These are phyloP conservation scores for Eupristina koningsbergeri DNA, from an alignment of 1,140 invertebrate genomes.

Conservation along the genomic window DNA sequence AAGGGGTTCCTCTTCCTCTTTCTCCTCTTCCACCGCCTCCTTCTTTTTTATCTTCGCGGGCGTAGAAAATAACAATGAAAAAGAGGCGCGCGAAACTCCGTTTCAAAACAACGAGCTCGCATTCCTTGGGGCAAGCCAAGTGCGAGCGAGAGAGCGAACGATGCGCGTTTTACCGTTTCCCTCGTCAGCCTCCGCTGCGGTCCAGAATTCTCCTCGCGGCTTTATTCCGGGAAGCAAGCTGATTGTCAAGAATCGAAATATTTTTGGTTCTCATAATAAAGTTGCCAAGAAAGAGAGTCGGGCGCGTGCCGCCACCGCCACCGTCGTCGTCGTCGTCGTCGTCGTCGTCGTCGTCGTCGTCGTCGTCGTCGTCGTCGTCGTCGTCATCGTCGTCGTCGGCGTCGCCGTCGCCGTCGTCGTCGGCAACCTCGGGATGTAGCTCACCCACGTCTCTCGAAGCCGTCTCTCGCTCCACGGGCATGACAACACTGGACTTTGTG, in stretches of 20 bases:
- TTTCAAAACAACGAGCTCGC: conserved; percentile 8
- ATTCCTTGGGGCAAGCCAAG: neutral
- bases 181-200: neutral
- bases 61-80: conserved; percentile 20
- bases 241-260: conserved; percentile 45
- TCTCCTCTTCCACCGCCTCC: neutral
- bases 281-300: too few relatives aligned
- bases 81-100: neutral
- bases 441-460: conserved; percentile 2
- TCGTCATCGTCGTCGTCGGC: neutral
- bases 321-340: neutral
- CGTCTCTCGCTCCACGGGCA: neutral
- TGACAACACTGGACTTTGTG: conserved; percentile 32
- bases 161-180: conserved; percentile 17
- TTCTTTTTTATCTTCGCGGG: conserved; percentile 14
- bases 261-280: conserved; percentile 31
- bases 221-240: conserved; percentile 35
- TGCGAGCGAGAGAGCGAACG: neutral
- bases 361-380: neutral
- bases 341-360: neutral
- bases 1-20: neutral
- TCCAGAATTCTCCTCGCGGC: conserved; percentile 1
- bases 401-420: neutral
- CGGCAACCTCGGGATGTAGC: neutral
- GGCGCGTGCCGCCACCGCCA: neutral